Conservation (phyloP, 2,113 vertebrate genomes). For the Campylomormyrus tamandua region DNA sequence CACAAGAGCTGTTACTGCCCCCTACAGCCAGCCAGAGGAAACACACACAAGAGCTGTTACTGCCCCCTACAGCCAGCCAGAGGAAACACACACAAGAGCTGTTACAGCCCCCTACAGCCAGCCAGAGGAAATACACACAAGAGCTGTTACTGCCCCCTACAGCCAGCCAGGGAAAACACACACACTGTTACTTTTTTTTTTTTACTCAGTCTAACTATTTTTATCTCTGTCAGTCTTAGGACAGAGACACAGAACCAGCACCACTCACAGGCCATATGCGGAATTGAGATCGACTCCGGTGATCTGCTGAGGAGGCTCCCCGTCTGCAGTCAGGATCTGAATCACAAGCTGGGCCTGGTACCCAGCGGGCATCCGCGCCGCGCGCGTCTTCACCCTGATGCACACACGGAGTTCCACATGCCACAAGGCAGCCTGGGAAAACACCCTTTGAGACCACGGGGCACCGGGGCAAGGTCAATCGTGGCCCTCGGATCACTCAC, state of each 20-base stretch:
- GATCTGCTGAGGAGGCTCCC: slow-evolving; percentile 90
- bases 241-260: neutral
- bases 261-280: slow-evolving; percentile 94
- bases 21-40: slow-evolving; percentile 80
- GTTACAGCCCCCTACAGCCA: neutral
- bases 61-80: slow-evolving; percentile 86
- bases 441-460: neutral
- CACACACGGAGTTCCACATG: neutral
- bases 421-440: neutral
- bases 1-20: slow-evolving; percentile 68
- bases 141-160: slow-evolving; percentile 81
- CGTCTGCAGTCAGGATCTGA: slow-evolving; percentile 86
- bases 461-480: neutral
- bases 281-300: slow-evolving; percentile 89
- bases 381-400: slow-evolving; percentile 74
- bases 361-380: slow-evolving; percentile 82
- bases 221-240: neutral
- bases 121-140: slow-evolving; percentile 6
- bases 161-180: slow-evolving; percentile 67
- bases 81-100: too few relatives aligned
- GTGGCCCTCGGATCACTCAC: slow-evolving; percentile 53
- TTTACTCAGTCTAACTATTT: neutral
- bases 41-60: slow-evolving; percentile 59
- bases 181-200: too few relatives aligned
- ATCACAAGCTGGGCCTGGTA: slow-evolving; percentile 92